A percentile compares a stretch with the other conserved stretches of the same genome.
phyloP scores from a whole-genome alignment of 2,113 vertebrate species.

The Symphodus melops region DNA sequence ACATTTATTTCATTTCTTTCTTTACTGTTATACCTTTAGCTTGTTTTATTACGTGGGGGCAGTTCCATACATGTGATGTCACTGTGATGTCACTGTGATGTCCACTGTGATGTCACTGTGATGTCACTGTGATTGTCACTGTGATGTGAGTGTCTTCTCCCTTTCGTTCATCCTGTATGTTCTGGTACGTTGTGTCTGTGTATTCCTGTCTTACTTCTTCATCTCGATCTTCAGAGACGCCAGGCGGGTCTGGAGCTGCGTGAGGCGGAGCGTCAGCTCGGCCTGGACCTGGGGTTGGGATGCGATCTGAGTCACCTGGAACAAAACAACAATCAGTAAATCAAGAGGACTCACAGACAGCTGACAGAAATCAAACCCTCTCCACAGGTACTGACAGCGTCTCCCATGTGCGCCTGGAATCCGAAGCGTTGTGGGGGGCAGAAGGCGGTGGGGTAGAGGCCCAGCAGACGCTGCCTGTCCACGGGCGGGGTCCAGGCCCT shows the following conservation, averaged over 20 bases:
- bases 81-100: no score
- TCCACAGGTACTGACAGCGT: constrained; percentile 85
- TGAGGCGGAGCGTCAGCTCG: constrained; percentile 93
- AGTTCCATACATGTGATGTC: no score
- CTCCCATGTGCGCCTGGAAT: constrained; percentile 98
- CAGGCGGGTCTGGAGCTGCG: constrained; percentile 95
- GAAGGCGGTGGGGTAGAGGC: constrained; percentile 95
- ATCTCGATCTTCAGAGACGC: constrained; percentile 95
- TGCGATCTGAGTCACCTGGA: constrained; percentile 93
- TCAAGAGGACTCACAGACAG: no score
- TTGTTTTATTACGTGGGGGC: no score
- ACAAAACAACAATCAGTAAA: background rate
- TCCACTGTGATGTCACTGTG: no score
- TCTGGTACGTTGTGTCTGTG: background rate
- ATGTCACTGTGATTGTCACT: no score
- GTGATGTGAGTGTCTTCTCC: no score
- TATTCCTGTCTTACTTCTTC: constrained; percentile 89
- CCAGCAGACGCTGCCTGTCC: constrained; percentile 98
- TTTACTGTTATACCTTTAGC: no score
- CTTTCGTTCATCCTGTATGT: background rate
- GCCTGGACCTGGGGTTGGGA: constrained; percentile 95
- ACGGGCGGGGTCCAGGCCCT: constrained; percentile 94
- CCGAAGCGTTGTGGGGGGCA: constrained; percentile 95
- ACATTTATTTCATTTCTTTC: no score
- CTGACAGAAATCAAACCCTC: no score